These are phyloP conservation scores for Anolis carolinensis DNA, from an alignment of 2,113 vertebrate species.

Conservation along the genomic window DNA sequence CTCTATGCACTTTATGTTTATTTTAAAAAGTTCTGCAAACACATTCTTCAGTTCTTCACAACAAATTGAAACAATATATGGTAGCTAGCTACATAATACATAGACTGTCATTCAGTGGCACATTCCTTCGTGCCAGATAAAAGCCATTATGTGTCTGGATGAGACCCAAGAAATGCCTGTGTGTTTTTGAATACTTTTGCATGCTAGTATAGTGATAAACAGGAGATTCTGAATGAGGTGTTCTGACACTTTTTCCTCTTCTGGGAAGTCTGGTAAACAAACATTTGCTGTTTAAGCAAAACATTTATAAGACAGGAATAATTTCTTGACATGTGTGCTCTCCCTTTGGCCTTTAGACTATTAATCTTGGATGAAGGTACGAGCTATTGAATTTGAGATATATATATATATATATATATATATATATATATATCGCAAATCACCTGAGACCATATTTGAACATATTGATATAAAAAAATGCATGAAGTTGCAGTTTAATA, in stretches of 20 bases:
- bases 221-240: constrained; percentile 34
- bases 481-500: accelerated
- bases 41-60: no score
- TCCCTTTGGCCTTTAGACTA: constrained; percentile 32
- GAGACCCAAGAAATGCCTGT: constrained; percentile 26
- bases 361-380: constrained; percentile 42
- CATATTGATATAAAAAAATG: constrained; percentile 20
- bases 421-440: no score
- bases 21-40: no score
- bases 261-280: constrained; percentile 49
- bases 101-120: background rate
- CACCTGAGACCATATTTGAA: constrained; percentile 24
- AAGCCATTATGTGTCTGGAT: constrained; percentile 39
- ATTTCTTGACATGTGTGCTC: constrained; percentile 32
- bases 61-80: background rate
- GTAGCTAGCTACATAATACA: background rate
- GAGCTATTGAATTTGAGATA: background rate
- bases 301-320: constrained; percentile 32
- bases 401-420: background rate
- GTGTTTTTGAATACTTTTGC: background rate
- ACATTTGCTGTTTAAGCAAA: constrained; percentile 29
- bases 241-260: constrained; percentile 38
- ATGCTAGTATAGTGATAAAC: constrained; percentile 30
- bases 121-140: constrained; percentile 41
- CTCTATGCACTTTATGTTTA: no score